Evolutionary conservation across 2,888 invertebrate genomes (phyloP).

Genomic region (Caenorhabditis angaria): DNA sequence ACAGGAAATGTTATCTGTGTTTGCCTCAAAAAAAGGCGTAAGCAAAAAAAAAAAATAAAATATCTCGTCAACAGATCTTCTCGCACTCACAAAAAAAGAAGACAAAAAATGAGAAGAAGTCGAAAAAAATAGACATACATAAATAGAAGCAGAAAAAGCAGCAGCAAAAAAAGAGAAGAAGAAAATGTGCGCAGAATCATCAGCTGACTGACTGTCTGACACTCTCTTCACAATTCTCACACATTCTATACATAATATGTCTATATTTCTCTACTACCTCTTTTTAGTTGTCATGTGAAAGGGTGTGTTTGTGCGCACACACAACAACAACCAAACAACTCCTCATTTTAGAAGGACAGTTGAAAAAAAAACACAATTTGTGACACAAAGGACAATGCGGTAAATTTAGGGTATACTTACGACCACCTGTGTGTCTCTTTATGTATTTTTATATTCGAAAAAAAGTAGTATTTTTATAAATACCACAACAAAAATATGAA

Average conservation of each 20-base stretch:
- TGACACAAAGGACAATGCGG: conserved; percentile 1
- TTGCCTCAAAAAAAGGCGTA: conserved; percentile 10
- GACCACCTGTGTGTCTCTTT: too few species aligned
- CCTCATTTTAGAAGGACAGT: background rate
- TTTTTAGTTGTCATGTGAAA: background rate
- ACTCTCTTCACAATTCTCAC: background rate
- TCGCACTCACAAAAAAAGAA: background rate
- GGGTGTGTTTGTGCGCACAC: background rate
- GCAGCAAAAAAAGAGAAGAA: conserved; percentile 17
- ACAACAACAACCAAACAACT: background rate
- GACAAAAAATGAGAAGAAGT: conserved; percentile 33
- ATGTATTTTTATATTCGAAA: too few species aligned
- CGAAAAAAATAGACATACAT: conserved; percentile 44
- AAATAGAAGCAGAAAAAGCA: conserved; percentile 24
- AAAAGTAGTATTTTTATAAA: too few species aligned
- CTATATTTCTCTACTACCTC: background rate
- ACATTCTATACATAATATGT: too few species aligned
- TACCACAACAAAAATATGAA: too few species aligned
- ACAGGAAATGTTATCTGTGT: background rate
- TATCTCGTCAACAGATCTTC: conserved; percentile 1
- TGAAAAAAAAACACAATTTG: background rate
- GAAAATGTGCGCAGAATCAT: conserved; percentile 7
- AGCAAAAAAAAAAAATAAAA: background rate
- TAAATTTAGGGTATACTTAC: background rate
- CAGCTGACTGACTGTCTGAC: background rate